phyloP scores from a whole-genome alignment of 1,140 invertebrate genomes.

The Megalonaias nervosa region DNA sequence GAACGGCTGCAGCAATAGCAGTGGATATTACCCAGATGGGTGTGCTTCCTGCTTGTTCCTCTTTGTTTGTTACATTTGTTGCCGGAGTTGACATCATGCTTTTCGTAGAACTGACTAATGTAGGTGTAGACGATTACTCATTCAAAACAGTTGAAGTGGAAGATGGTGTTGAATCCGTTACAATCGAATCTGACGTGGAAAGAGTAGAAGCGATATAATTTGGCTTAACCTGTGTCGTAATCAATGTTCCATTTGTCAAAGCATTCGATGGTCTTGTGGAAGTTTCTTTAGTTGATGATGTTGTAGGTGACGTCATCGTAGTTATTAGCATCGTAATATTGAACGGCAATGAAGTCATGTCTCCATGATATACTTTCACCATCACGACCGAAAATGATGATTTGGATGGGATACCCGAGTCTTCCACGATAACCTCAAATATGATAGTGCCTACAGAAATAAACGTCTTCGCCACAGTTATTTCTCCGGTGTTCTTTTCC shows the following conservation, averaged over 20 bases:
- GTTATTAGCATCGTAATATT: neutral
- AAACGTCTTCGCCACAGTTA: neutral
- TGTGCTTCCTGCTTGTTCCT: neutral
- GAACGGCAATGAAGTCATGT: neutral
- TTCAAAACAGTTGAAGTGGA: too few species aligned
- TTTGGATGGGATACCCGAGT: slow-evolving; percentile 8
- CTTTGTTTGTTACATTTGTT: neutral
- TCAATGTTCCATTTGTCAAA: too few species aligned
- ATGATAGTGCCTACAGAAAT: neutral
- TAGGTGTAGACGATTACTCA: too few species aligned
- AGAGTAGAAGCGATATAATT: too few species aligned
- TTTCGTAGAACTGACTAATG: neutral
- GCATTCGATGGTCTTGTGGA: neutral
- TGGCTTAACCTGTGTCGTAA: too few species aligned
- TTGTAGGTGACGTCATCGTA: neutral
- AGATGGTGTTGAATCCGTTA: too few species aligned
- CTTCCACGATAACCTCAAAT: neutral
- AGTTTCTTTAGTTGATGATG: neutral
- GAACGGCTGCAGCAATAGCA: neutral
- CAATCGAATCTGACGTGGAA: too few species aligned
- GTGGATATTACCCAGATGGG: neutral
- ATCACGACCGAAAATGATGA: neutral
- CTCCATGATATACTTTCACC: neutral
- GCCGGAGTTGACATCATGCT: neutral
- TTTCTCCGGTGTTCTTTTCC: neutral